phyloP scores from a whole-genome alignment of 2,888 invertebrate species.

The Sarcophaga variegata region DNA sequence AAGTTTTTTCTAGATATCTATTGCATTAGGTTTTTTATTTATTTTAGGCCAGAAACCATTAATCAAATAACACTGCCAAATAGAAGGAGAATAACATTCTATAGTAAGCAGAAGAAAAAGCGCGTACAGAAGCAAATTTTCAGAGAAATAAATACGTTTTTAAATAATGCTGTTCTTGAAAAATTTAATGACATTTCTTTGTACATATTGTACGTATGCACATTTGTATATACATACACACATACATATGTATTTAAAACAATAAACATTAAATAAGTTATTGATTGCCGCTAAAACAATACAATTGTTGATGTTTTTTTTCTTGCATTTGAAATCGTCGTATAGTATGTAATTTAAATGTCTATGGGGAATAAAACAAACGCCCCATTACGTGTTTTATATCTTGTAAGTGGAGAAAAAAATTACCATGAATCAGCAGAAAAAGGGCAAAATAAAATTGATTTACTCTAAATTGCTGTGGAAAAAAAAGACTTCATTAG shows the following conservation, averaged over 20 bases:
- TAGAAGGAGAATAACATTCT: too few species aligned
- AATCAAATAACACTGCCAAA: too few species aligned
- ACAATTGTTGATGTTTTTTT: neutral
- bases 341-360: slow-evolving; percentile 28
- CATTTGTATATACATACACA: too few species aligned
- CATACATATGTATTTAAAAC: neutral
- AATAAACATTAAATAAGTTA: slow-evolving; percentile 10
- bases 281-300: slow-evolving; percentile 26
- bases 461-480: slow-evolving; percentile 8
- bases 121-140: too few species aligned
- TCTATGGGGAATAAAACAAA: slow-evolving; percentile 32
- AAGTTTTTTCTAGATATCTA: too few species aligned
- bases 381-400: slow-evolving; percentile 59
- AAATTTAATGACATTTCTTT: neutral
- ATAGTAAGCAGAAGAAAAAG: too few species aligned
- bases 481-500: slow-evolving; percentile 54
- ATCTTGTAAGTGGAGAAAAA: slow-evolving; percentile 4
- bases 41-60: too few species aligned
- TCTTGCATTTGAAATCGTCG: slow-evolving; percentile 16
- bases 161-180: too few species aligned
- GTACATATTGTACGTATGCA: too few species aligned
- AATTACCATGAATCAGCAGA: slow-evolving; percentile 48
- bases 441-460: slow-evolving; percentile 39
- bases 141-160: too few species aligned
- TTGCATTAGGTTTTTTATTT: too few species aligned